These are phyloP conservation scores for Cardinalis cardinalis DNA, from an alignment of 2,113 vertebrate species.

Conservation along the genomic window DNA sequence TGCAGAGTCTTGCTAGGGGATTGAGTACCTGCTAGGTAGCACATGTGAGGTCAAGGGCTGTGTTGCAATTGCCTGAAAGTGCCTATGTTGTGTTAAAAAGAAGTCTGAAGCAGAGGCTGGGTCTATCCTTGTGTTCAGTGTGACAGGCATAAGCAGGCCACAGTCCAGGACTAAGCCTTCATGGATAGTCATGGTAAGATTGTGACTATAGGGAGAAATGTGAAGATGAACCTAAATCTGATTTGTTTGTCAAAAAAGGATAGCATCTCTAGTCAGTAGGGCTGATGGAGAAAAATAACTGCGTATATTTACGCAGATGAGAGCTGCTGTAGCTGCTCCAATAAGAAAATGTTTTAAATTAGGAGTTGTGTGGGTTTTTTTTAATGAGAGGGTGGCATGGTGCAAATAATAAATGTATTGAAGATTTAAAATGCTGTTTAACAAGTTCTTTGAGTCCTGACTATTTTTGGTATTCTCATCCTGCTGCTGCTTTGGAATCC, in stretches of 20 bases:
- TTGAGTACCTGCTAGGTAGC: neutral
- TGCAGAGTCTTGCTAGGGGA: neutral
- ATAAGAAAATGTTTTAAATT: conserved; percentile 29
- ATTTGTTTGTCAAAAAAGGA: neutral
- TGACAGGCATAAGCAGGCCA: neutral
- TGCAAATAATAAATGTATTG: conserved; percentile 22
- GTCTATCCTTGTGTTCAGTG: neutral
- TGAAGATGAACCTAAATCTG: neutral
- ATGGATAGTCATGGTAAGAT: neutral
- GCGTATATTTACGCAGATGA: neutral
- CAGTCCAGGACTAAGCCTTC: neutral
- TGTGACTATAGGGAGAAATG: neutral
- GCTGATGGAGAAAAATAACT: neutral
- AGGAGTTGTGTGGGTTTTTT: neutral
- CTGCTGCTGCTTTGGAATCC: conserved; percentile 16
- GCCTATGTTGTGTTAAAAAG: neutral
- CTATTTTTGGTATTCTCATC: conserved; percentile 23
- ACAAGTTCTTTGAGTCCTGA: neutral
- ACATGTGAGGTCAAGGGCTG: neutral
- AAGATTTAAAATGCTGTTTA: neutral
- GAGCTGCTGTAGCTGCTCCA: neutral
- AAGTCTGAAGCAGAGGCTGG: neutral
- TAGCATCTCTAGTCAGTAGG: neutral
- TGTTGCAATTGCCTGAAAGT: neutral
- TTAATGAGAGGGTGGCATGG: neutral